A percentile compares a stretch with the other conserved stretches of the same genome.
Evolutionary conservation across 1,140 invertebrate species (phyloP).

Genomic region (Scaptomyza hsui): DNA sequence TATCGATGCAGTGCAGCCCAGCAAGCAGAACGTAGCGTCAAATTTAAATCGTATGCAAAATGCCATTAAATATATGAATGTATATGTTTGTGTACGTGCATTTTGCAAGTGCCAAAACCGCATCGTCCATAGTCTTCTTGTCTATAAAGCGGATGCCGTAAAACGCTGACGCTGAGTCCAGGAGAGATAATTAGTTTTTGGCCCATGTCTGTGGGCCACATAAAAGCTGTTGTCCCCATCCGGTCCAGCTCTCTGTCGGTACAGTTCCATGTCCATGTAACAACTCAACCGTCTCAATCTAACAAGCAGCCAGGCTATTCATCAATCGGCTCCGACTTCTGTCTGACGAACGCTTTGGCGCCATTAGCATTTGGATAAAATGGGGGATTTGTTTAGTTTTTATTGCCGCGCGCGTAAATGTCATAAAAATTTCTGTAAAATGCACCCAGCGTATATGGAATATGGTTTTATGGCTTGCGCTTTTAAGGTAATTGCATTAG

Average conservation of each 20-base stretch:
- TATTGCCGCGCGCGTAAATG: slow-evolving; percentile 55
- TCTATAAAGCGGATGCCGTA: slow-evolving; percentile 24
- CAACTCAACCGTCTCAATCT: slow-evolving; percentile 16
- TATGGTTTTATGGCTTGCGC: slow-evolving; percentile 51
- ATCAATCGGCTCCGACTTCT: slow-evolving; percentile 30
- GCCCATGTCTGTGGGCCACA: slow-evolving; percentile 37
- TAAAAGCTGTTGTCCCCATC: slow-evolving; percentile 32
- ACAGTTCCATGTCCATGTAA: slow-evolving; percentile 40
- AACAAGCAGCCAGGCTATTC: slow-evolving; percentile 22
- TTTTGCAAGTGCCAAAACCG: slow-evolving; percentile 28
- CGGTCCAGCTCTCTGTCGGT: slow-evolving; percentile 14
- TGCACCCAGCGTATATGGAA: slow-evolving; percentile 17
- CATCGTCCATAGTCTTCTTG: slow-evolving; percentile 1
- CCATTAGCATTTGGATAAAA: slow-evolving; percentile 59
- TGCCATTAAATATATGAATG: slow-evolving; percentile 42
- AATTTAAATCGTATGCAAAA: slow-evolving; percentile 70
- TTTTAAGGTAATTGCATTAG: slow-evolving; percentile 64
- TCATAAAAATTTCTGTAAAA: slow-evolving; percentile 59
- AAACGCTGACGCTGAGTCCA: slow-evolving; percentile 10
- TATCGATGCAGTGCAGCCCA: slow-evolving; percentile 56
- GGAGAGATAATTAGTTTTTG: slow-evolving; percentile 62
- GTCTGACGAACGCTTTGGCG: slow-evolving; percentile 28
- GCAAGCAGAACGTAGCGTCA: slow-evolving; percentile 4
- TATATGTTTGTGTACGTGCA: neutral
- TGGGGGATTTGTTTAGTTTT: slow-evolving; percentile 58